Base-by-base conservation (phyloP, 2,888 invertebrate genomes). In the Lithodes maja region DNA sequence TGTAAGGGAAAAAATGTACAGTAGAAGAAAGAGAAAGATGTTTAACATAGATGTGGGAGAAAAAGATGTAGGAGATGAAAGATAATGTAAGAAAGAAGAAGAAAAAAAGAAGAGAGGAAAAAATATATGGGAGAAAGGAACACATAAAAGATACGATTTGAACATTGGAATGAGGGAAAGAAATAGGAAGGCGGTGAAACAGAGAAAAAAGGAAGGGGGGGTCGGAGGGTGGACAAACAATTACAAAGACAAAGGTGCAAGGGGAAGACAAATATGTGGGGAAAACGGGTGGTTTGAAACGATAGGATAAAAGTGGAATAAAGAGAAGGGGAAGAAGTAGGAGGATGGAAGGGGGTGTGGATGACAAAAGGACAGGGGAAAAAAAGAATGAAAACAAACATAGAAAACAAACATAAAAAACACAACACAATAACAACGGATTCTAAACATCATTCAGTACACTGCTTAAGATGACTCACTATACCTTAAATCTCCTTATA, bases 231-330 rank as follows among this genome's bases (percentile, higher is more conserved):
- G 78, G 78, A 53, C 5, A 53, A 17, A n/a, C 3, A 71, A 71
- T 71, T 12, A 2, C n/a, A 5, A 17, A 17, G 71, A 61, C n/a
- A n/a, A 17, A n/a, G 17, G 69, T 52, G 49, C 12, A 33, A 71
- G 83, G 52, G 74, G 52, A 52, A 74, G 83, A 50, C 75, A 53
- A 12, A 84, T 53, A 75, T 1, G 52, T 53, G 50, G 75, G 15
- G 12, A 83, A 2, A 52, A 49, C 7, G 5, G 54, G 52, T 7
- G 9, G 12, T 1, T 71, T 5, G 71, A n/a, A 17, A 7, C 12
- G 15, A 7, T 15, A 54, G n/a, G 52, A 85, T n/a, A 33, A 33
- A 17, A 1, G 17, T 33, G 7, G 68, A 68, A 55, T 1, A 68
- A 33, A 61, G 54, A 61, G 15, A 7, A 15, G 49, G 1, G 2